Conservation (phyloP, 1,140 invertebrate species). For the Drosophila gunungcola region DNA sequence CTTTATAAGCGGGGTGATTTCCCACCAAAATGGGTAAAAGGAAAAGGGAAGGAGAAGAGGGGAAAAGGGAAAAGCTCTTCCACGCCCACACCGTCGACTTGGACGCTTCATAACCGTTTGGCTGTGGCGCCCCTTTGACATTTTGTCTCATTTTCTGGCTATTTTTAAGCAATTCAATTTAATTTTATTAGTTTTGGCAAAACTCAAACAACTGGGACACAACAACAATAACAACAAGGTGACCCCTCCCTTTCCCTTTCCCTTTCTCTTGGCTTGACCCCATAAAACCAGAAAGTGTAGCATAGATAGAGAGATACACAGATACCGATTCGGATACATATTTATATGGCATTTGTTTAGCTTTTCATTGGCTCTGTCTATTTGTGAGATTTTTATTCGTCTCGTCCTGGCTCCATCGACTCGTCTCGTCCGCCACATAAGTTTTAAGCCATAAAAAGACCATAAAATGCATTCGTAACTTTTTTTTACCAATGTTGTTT, state of each 20-base stretch:
- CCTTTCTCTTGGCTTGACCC: slow-evolving; percentile 39
- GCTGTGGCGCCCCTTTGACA: slow-evolving; percentile 63
- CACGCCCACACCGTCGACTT: slow-evolving; percentile 41
- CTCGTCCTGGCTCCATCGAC: slow-evolving; percentile 27
- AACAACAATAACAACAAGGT: slow-evolving; percentile 70
- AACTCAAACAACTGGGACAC: slow-evolving; percentile 80
- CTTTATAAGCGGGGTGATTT: slow-evolving; percentile 16
- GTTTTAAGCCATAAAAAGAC: slow-evolving; percentile 81
- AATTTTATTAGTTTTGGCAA: slow-evolving; percentile 82
- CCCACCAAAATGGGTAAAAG: background rate
- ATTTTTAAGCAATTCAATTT: slow-evolving; percentile 84
- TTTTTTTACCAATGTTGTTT: slow-evolving; percentile 37
- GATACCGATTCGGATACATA: slow-evolving; percentile 60
- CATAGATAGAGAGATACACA: slow-evolving; percentile 42
- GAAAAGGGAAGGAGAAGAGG: background rate
- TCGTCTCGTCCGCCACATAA: slow-evolving; percentile 64
- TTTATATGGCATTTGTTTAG: slow-evolving; percentile 79
- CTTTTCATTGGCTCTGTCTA: slow-evolving; percentile 63
- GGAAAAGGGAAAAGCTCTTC: background rate
- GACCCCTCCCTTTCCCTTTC: background rate
- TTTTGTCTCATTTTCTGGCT: slow-evolving; percentile 81
- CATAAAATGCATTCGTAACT: slow-evolving; percentile 80
- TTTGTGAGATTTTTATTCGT: slow-evolving; percentile 41
- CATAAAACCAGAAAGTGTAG: slow-evolving; percentile 64
- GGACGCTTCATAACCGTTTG: slow-evolving; percentile 69